Percentiles rank a stretch among this genome's conserved stretches.
Conservation (phyloP, 2,797 vertebrate species). For the Siniperca obscura region DNA sequence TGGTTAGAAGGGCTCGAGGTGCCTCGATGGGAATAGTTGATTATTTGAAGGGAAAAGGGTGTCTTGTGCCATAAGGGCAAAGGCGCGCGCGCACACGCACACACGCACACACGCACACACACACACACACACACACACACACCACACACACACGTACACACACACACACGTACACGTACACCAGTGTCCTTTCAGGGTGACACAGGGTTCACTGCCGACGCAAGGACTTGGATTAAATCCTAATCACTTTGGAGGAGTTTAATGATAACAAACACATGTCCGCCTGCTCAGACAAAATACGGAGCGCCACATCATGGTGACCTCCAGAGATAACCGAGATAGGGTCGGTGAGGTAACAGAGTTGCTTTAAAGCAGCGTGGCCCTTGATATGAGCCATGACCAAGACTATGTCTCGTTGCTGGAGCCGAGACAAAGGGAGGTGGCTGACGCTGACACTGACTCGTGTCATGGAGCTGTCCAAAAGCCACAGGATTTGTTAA, state of each 20-base stretch:
- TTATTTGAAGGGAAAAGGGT: conserved; percentile 68
- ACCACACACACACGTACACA: background rate
- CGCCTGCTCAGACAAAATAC: conserved; percentile 53
- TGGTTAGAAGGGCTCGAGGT: conserved; percentile 59
- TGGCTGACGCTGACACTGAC: conserved; percentile 30
- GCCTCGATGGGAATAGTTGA: conserved; percentile 73
- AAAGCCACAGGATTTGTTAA: conserved; percentile 62
- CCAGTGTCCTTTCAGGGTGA: conserved; percentile 45
- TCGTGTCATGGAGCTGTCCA: conserved; percentile 53
- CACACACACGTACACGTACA: conserved; percentile 16
- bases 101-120: no score
- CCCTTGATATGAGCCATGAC: conserved; percentile 53
- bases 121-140: conserved; percentile 20
- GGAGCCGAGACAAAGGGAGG: conserved; percentile 46
- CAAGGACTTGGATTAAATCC: conserved; percentile 80
- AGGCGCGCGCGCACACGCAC: conserved; percentile 15
- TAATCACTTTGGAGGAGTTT: conserved; percentile 69
- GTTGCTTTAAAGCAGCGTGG: conserved; percentile 36
- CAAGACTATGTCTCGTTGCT: conserved; percentile 28
- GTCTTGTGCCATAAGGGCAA: conserved; percentile 48
- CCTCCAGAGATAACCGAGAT: conserved; percentile 41
- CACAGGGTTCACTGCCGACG: conserved; percentile 62
- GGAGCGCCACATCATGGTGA: conserved; percentile 68
- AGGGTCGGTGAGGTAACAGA: conserved; percentile 25
- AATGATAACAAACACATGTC: conserved; percentile 84